Evolutionary conservation across 1,140 invertebrate genomes (phyloP).

Genomic region (Penaeus japonicus): DNA sequence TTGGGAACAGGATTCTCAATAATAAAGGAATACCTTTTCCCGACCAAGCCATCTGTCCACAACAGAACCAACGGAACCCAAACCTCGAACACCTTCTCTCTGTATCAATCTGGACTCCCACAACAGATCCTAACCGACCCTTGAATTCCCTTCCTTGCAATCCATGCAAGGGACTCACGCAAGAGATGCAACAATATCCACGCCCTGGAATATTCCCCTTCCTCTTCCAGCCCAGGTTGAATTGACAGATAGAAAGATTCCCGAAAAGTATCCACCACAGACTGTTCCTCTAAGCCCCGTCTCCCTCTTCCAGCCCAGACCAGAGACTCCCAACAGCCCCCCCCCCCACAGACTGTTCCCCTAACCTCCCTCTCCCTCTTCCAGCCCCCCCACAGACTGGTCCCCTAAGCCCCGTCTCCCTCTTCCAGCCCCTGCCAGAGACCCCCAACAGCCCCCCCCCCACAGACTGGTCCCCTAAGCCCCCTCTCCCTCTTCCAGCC

Average conservation of each 20-base stretch:
- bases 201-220: not conserved
- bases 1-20: too few species aligned
- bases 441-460: not conserved
- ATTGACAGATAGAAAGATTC: too few species aligned
- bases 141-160: too few species aligned
- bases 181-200: too few species aligned
- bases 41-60: too few species aligned
- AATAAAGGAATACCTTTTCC: too few species aligned
- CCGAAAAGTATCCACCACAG: too few species aligned
- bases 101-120: too few species aligned
- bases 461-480: not conserved
- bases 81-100: too few species aligned
- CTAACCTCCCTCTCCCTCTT: slow-evolving; percentile 66
- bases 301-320: not conserved
- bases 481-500: not conserved
- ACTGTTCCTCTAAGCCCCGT: not conserved
- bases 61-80: too few species aligned
- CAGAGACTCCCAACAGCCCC: not conserved
- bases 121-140: too few species aligned
- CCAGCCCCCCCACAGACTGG: not conserved
- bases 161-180: too few species aligned
- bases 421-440: not conserved
- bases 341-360: slow-evolving; percentile 70
- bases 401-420: not conserved
- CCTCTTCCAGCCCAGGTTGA: not conserved